Evolutionary conservation across 2,113 vertebrate species (phyloP), one percentile per base, ranked within the genome.

Genomic region (Fulmarus glacialis): DNA sequence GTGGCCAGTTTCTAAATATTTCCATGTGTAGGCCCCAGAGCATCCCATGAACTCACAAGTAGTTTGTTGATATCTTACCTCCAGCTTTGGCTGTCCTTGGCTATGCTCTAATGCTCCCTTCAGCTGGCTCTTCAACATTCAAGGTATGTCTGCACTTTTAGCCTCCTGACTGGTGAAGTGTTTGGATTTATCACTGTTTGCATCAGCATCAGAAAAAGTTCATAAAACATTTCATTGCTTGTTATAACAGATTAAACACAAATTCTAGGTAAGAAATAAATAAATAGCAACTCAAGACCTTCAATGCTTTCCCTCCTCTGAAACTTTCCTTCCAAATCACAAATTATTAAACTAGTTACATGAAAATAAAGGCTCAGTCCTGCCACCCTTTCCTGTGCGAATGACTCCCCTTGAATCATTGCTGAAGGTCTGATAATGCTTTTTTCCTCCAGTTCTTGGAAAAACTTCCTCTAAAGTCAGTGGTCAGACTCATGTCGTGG

Each of bases 121-220:
- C 53, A 82, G 73, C 47, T 3, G 42, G 1, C 66, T 92, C 64
- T 66, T 70, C 52, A 16, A 5, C 8, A 3, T 60, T 63, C 59
- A 71, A 89, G 38, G 42, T 70, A 10, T n/a, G 32, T n/a, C 70
- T 81, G 52, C 34, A 58, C 24, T 71, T 85, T 43, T 34, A 30
- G 24, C 59, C 72, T 93, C 80, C 59, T 73, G 30, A 40, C 23
- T 77, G 53, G 15, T 74, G 50, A 70, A 84, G 19, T 55, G 60
- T 92, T 95, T 87, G 71, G 42, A 75, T 95, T 89, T 92, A 82
- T 84, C 88, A 30, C 77, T 63, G 58, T 84, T 93, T 92, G 45
- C 43, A 78, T 73, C 50, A 48, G 23, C 67, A 90, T 70, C 84
- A 66, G 55, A 88, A 74, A 56, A 42, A 59, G 34, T 63, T 96